Base-by-base conservation (phyloP, 64 coral and sea anemone genomes). In the Stylophora pistillata region DNA sequence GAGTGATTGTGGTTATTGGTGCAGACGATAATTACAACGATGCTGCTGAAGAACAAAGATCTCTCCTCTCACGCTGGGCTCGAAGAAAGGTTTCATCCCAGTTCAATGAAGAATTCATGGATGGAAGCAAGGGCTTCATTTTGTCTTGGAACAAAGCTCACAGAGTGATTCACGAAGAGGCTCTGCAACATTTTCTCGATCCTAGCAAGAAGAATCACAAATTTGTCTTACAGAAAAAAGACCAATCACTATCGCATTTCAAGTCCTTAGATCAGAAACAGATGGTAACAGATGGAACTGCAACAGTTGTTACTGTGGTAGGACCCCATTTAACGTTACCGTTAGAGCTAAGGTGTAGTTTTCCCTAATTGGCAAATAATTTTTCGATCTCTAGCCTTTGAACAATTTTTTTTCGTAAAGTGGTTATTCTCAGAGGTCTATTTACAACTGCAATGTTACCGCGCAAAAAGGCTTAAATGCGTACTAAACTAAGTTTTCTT, bases 61-160 rank as follows among this genome's bases (percentile, higher is more conserved):
- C 74, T 55, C 60, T 94, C 0, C 16, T 94, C 17, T 94, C 92
- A 21, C 92, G 82, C 13, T 94, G 92, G 92, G 92, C 74, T 0
- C 62, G 63, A 14, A 64, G 63, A 53, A 89, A 94, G 20, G 64
- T 93, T 6, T 76, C 37, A 5, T 89, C 78, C 56, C 91, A 93
- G 78, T 93, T 93, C 29, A 69, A 61, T 7, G 32, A 61, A 27
- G 91, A 89, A n/a, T 93, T 29, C 71, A 15, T 93, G 54, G 79
- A 93, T 82, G 91, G 91, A 47, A 33, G 56, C 6, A 77, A 79
- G 20, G 78, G 92, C 41, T 89, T 94, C 20, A 89, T 94, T 20
- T 94, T 94, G 27, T 94, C 92, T 13, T 94, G 92, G 92, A 53
- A 94, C 18, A 63, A 89, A 4, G 30, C 78, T 16, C 92, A 94